Evolutionary conservation across 2,888 invertebrate genomes (phyloP), one percentile per base, ranked within the genome.

Genomic region (Cephus spinipes): DNA sequence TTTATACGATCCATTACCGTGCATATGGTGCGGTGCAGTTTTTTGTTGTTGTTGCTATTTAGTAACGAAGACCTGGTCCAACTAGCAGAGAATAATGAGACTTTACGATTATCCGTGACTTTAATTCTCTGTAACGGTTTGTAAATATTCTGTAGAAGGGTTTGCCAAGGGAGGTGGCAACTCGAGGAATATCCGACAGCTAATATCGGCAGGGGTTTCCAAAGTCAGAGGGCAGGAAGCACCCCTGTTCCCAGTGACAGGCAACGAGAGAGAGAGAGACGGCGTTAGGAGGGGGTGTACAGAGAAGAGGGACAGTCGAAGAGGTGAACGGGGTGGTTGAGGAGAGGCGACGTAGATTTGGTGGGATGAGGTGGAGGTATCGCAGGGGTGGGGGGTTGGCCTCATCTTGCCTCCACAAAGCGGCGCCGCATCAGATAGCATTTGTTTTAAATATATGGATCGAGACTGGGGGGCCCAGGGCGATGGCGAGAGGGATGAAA

Each of bases 391-490:
- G 55, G 55, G 83, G 86, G 83, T 85, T 82, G 88, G 87, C 87
- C 87, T 88, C 89, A 88, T 89, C 88, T 89, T 86, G 87, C 86
- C 87, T 89, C 86, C 89, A 90, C 89, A 89, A 87, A 88, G 90
- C 87, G 87, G 84, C 86, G 87, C 87, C 85, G 89, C 89, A 91
- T 91, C 91, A 90, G 90, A 91, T 91, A 90, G 89, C 90, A 91
- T 91, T 91, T 90, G 90, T 91, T 91, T 91, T 89, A 91, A 91
- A 91, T 91, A 90, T 91, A 91, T 90, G 90, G 91, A 89, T 89
- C 88, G 87, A 84, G 86, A 83, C 83, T 79, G 80, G 76, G 82
- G 84, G 83, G 81, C 76, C 80, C 75, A 77, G 80, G 83, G 81
- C 80, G 35, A 74, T 35, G 34, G 31, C 74, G 81, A 74, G 75